phyloP scores from a whole-genome alignment of 92 coral and sea anemone genomes.

The Bergia sp. region DNA sequence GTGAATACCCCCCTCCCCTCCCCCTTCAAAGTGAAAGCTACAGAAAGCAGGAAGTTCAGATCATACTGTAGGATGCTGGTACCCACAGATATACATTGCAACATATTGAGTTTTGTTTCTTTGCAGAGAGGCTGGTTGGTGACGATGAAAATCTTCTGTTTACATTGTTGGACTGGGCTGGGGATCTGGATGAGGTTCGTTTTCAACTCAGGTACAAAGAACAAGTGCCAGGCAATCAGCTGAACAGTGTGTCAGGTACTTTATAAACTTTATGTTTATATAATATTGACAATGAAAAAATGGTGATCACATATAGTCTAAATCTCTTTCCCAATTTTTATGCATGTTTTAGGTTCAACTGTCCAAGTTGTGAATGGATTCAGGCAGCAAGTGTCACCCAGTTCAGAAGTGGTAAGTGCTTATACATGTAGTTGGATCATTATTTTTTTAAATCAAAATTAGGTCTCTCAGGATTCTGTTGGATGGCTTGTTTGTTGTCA shows the following conservation, averaged over 20 bases:
- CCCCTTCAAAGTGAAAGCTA: too few relatives aligned
- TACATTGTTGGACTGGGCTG: constrained; percentile 93
- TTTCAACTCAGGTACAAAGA: constrained; percentile 79
- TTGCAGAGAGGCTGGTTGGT: constrained; percentile 88
- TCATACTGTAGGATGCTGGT: too few relatives aligned
- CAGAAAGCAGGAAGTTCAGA: too few relatives aligned
- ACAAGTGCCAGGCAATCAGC: constrained; percentile 13
- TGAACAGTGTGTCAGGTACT: constrained; percentile 7
- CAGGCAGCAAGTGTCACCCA: constrained; percentile 36
- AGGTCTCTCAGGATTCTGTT: background rate
- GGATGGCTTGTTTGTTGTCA: background rate
- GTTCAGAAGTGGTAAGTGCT: constrained; percentile 55
- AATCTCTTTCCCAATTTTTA: background rate
- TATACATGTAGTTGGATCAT: background rate
- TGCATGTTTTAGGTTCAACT: constrained; percentile 15
- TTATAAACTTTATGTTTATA: background rate
- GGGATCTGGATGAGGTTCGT: constrained; percentile 86
- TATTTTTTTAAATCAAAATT: too few relatives aligned
- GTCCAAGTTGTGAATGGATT: constrained; percentile 43
- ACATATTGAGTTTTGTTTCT: background rate
- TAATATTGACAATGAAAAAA: too few relatives aligned
- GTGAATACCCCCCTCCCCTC: too few relatives aligned
- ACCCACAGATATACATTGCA: too few relatives aligned
- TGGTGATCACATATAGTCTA: background rate
- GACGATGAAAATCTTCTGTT: constrained; percentile 80